phyloP scores from a whole-genome alignment of 2,888 invertebrate genomes.

The Ichneumoninae sp. region DNA sequence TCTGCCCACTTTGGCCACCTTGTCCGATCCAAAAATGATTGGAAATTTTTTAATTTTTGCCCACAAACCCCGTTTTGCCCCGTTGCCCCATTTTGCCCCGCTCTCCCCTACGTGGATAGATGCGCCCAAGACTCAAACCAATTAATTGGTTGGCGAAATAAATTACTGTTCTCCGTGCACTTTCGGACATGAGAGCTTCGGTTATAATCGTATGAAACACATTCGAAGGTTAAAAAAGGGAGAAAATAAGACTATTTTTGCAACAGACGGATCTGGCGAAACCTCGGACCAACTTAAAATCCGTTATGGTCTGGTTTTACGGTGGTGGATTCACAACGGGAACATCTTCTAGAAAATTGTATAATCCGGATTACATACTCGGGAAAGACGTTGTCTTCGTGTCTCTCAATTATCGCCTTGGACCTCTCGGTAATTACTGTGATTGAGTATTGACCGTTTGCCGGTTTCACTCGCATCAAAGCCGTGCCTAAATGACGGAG shows the following conservation, averaged over 20 bases:
- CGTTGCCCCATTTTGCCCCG: too few relatives aligned
- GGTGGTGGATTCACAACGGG: slow-evolving; percentile 66
- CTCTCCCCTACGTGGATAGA: neutral
- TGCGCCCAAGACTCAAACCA: neutral
- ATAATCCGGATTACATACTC: slow-evolving; percentile 73
- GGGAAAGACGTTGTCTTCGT: slow-evolving; percentile 72
- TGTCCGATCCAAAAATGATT: too few relatives aligned
- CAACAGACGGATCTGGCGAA: slow-evolving; percentile 6
- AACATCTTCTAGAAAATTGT: slow-evolving; percentile 33
- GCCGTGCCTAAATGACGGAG: too few relatives aligned
- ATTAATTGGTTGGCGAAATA: neutral
- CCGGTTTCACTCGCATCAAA: too few relatives aligned
- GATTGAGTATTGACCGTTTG: too few relatives aligned
- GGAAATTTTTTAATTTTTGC: too few relatives aligned
- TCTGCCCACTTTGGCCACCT: too few relatives aligned
- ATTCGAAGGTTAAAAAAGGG: neutral
- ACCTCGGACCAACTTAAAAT: neutral
- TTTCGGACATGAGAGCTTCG: neutral
- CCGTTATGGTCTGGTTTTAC: slow-evolving; percentile 73
- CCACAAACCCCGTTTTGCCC: too few relatives aligned
- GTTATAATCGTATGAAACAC: neutral
- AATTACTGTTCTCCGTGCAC: too few relatives aligned
- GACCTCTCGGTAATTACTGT: slow-evolving; percentile 66
- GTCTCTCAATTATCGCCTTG: slow-evolving; percentile 72
- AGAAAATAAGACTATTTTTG: neutral